Evolutionary conservation across 30 jellyfish, hydroid and myxozoan species (phyloP), one percentile per base, ranked within the genome.

Genomic region (Aurelia sp.): DNA sequence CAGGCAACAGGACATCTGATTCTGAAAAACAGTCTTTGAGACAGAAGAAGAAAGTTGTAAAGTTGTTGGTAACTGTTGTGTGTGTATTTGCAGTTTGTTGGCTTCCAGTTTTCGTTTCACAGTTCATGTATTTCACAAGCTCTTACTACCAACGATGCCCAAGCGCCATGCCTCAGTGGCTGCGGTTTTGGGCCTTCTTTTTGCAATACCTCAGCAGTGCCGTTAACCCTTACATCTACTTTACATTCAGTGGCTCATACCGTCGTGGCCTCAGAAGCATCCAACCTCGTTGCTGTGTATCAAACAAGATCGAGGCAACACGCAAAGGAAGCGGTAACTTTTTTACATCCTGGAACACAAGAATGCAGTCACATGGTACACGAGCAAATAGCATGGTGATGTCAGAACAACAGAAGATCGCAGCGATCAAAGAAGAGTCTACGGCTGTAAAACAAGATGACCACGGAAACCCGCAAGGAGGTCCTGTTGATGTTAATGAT

Each of bases 141-240:
- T 90, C 97, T n/a, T 58, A 48, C 69, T 87, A 57, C 78, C 58
- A 23, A 19, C 53, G 63, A 31, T 92, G 98, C 71, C 93, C 90
- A 9, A 40, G 57, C 21, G 53, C 95, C 0, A 53, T 87, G 50
- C 98, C 96, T 15, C 67, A 35, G 41, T 78, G 90, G 90, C 67
- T 88, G 30, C 62, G 33, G 59, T 75, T 79, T 66, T 35, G 78
- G 15, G 98, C 96, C 58, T 92, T 73, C 57, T 77, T 82, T 66
- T 23, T 86, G 71, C 98, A 92, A 73, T 92, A 92, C 66, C 76
- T 87, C 20, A 76, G 92, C 92, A 92, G 98, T 64, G 92, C 93
- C 18, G 77, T 86, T 7, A 92, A 87, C 66, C 98, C 98, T 18
- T 66, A 50, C 58, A 11, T 92, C 22, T 92, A 92, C 82, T 92